Evolutionary conservation across 2,113 vertebrate species (phyloP).

Genomic region (Microcebus tavaratra): DNA sequence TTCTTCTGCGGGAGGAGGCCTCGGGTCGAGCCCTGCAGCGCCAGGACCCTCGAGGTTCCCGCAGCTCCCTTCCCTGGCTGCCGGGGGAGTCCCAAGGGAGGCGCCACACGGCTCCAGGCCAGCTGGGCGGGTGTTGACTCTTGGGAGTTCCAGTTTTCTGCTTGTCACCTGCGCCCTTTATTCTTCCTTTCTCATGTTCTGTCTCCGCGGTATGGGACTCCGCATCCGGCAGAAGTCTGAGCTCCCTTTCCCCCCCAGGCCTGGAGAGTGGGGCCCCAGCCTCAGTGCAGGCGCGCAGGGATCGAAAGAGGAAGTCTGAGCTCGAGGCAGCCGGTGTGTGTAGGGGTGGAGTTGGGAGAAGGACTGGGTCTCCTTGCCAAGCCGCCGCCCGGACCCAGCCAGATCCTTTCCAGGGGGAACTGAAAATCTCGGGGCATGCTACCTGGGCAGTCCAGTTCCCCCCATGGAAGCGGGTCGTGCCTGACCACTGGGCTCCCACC

Average conservation of each 20-base stretch:
- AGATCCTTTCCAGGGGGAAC: background rate
- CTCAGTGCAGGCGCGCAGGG: rapidly evolving
- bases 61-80: background rate
- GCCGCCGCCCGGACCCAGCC: rapidly evolving
- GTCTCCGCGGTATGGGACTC: background rate
- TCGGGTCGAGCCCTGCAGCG: background rate
- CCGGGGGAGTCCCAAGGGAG: rapidly evolving
- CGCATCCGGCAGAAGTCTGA: rapidly evolving
- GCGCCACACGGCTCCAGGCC: background rate
- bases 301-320: background rate
- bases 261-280: background rate
- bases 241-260: background rate
- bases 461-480: rapidly evolving
- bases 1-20: background rate
- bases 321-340: rapidly evolving
- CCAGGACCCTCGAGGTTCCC: background rate
- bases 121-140: background rate
- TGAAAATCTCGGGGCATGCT: background rate
- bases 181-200: background rate
- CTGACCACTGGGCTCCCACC: background rate
- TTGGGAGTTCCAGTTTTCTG: background rate
- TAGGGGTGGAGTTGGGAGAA: too few relatives aligned
- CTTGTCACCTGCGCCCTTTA: background rate
- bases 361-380: background rate
- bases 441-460: background rate